A percentile compares a stretch with the other conserved stretches of the same genome.
These are phyloP conservation scores for Ditula angustiorana DNA, from an alignment of 2,888 invertebrate species.

Conservation along the genomic window DNA sequence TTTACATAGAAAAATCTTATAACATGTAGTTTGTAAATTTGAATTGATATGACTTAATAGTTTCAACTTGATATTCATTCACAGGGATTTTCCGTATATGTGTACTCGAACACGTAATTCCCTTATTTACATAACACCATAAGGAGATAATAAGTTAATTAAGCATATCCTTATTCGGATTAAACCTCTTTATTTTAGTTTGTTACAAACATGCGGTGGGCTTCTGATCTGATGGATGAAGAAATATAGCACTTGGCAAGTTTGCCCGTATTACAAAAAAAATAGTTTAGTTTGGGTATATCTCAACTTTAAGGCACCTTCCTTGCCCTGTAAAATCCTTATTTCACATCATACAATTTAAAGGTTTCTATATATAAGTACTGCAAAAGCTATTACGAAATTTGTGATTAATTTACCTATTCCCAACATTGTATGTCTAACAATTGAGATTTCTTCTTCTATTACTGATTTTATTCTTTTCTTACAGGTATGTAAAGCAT, in stretches of 20 bases:
- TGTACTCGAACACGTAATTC: neutral
- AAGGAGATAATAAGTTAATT: constrained; percentile 29
- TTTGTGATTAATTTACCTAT: too few relatives aligned
- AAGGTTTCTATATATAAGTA: too few relatives aligned
- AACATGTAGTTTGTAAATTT: neutral
- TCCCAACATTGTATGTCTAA: neutral
- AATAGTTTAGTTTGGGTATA: too few relatives aligned
- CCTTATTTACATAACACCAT: constrained; percentile 19
- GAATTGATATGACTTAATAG: constrained; percentile 14
- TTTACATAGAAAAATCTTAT: too few relatives aligned
- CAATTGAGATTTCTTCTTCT: neutral
- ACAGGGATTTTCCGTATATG: neutral
- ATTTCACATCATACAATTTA: too few relatives aligned
- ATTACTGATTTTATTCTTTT: constrained; percentile 4
- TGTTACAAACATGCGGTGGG: too few relatives aligned
- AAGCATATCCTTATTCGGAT: neutral
- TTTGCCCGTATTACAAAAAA: too few relatives aligned
- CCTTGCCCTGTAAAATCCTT: too few relatives aligned
- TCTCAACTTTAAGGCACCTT: too few relatives aligned
- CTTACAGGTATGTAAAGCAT: constrained; percentile 40
- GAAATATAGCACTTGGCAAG: too few relatives aligned
- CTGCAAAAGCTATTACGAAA: neutral
- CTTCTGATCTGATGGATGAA: too few relatives aligned
- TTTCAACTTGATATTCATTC: constrained; percentile 15
- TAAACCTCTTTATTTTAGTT: neutral